phyloP scores from a whole-genome alignment of 1,140 invertebrate species.

The Brachionus asplanchnoidis region DNA sequence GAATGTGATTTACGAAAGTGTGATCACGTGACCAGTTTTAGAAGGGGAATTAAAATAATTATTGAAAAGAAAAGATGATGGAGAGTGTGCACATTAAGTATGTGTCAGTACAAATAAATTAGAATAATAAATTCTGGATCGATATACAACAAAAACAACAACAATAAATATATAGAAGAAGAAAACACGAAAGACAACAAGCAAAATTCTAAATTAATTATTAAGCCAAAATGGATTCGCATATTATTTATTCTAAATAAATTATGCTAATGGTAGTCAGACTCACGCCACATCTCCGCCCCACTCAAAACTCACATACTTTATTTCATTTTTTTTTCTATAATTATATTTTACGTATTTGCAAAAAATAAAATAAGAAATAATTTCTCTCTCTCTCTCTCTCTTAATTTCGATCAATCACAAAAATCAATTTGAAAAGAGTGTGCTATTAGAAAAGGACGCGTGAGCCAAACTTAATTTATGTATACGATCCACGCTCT shows the following conservation, averaged over 20 bases:
- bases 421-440: not conserved
- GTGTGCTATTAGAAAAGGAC: not conserved
- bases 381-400: not conserved
- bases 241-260: not conserved
- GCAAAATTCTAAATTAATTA: not conserved
- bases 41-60: no score
- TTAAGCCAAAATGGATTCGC: not conserved
- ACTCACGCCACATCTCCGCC: not conserved
- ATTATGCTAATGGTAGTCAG: not conserved
- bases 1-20: no score
- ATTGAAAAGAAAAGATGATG: not conserved
- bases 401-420: not conserved
- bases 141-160: not conserved
- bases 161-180: no score
- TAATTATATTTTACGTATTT: not conserved
- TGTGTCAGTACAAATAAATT: not conserved
- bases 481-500: not conserved
- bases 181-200: no score
- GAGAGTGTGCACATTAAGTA: not conserved
- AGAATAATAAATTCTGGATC: not conserved
- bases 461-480: not conserved
- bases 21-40: no score
- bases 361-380: not conserved
- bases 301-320: not conserved
- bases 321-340: not conserved